Base-by-base conservation (phyloP, 2,113 vertebrate species). In the Colistium nudipinnis region DNA sequence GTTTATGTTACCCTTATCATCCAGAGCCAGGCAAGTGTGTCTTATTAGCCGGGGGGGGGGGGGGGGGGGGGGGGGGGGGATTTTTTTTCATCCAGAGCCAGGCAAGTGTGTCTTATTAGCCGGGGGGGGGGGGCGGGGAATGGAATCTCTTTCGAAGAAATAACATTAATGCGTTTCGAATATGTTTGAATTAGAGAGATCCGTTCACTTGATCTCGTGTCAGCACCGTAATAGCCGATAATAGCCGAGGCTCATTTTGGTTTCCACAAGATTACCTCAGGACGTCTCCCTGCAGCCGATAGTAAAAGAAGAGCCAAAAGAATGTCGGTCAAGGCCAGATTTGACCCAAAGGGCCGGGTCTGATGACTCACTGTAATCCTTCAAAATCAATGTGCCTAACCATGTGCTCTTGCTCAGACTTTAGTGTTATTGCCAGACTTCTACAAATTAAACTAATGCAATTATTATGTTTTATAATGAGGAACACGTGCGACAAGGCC, bases 391-490 rank as follows among this genome's bases (percentile, higher is more conserved):
- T 24, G 20, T 44, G 16, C 41, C 49, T 49, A 24, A 36, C 35
- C 41, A 20, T 38, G 43, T 68, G 17, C 60, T 62, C 62, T 80
- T 73, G 63, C 48, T 39, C 36, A 74, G 30, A 51, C 43, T 17
- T 53, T 7, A 45, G 36, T 51, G 27, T 60, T 62, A 63, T 45
- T 68, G 64, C 63, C 62, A 74, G 53, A 60, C 38, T n/a, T 59
- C 36, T 35, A 64, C 48, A 86, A 82, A 87, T 82, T 54, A 81
- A 87, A 82, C 63, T 33, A 76, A 72, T 66, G 43, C 20, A 54
- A 84, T 83, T 66, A 72, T 55, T 28, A 47, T 60, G 51, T 53
- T 70, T 71, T n/a, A 54, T 20, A 54, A 71, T 72, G 70, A 80
- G 44, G 22, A 63, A 66, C 69, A 81, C 17, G 39, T 70, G 74